A percentile compares a stretch with the other conserved stretches of the same genome.
These are phyloP conservation scores for Drosophila barbarae DNA, from an alignment of 2,888 invertebrate genomes.

Conservation along the genomic window DNA sequence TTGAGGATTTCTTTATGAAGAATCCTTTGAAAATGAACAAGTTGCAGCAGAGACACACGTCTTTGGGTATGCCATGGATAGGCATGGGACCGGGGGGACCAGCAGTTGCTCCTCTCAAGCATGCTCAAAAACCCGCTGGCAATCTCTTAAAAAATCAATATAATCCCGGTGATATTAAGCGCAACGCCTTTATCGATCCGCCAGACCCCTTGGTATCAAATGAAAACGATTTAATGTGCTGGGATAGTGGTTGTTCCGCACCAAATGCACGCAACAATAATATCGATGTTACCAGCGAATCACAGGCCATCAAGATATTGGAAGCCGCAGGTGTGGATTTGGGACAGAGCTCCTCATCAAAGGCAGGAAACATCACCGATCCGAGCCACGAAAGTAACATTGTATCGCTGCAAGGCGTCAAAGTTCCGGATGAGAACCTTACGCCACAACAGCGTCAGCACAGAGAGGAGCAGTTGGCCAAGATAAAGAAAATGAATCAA, in stretches of 20 bases:
- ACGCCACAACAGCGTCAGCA: conserved; percentile 97
- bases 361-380: conserved; percentile 46
- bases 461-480: conserved; percentile 95
- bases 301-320: conserved; percentile 55
- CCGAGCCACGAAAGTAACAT: conserved; percentile 78
- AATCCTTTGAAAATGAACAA: conserved; percentile 94
- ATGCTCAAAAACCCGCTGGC: conserved; percentile 41
- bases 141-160: conserved; percentile 43
- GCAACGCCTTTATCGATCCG: conserved; percentile 40
- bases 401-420: conserved; percentile 87
- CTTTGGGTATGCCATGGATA: conserved; percentile 42
- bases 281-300: conserved; percentile 41
- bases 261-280: conserved; percentile 62
- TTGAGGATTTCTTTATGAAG: conserved; percentile 88
- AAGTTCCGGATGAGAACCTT: conserved; percentile 96
- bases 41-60: conserved; percentile 87
- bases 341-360: conserved; percentile 33
- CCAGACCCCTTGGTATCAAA: conserved; percentile 52
- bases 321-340: conserved; percentile 55
- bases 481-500: conserved; percentile 93
- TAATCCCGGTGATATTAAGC: conserved; percentile 38
- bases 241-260: conserved; percentile 79
- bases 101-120: conserved; percentile 10
- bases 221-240: conserved; percentile 81
- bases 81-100: conserved; percentile 18